A percentile compares a stretch with the other conserved stretches of the same genome.
These are phyloP conservation scores for Toxotes lorentzi DNA, from an alignment of 2,797 vertebrate species.

Conservation along the genomic window DNA sequence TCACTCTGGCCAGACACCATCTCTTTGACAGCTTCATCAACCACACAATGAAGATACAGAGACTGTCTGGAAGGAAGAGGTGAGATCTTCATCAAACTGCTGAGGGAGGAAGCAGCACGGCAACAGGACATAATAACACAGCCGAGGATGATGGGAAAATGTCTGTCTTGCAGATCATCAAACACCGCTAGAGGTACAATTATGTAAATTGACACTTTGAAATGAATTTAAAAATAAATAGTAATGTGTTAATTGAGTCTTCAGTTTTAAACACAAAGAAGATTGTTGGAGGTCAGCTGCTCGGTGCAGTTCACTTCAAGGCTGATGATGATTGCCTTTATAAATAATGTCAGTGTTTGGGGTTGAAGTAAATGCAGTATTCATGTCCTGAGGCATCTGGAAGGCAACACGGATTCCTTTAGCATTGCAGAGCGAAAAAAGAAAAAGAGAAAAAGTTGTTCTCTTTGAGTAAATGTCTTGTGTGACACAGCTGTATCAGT, in stretches of 20 bases:
- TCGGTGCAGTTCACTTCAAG: constrained; percentile 59
- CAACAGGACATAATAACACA: constrained; percentile 20
- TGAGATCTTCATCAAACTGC: constrained; percentile 46
- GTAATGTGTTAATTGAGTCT: constrained; percentile 21
- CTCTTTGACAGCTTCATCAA: constrained; percentile 70
- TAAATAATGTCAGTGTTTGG: constrained; percentile 73
- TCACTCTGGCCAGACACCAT: constrained; percentile 57
- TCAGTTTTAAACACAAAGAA: constrained; percentile 35
- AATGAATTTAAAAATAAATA: constrained; percentile 1
- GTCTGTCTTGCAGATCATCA: constrained; percentile 21
- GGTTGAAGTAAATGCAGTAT: constrained; percentile 70
- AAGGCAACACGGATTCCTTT: constrained; percentile 53
- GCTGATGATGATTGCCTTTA: constrained; percentile 67
- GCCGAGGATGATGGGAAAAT: constrained; percentile 13
- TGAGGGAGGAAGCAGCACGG: constrained; percentile 1
- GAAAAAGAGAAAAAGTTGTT: constrained; percentile 21
- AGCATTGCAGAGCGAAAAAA: constrained; percentile 4
- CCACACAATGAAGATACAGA: constrained; percentile 50
- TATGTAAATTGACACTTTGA: constrained; percentile 9
- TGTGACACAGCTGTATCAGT: constrained; percentile 48
- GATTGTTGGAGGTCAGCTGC: constrained; percentile 63
- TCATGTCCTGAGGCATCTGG: constrained; percentile 59
- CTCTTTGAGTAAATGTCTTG: constrained; percentile 40
- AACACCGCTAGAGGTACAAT: constrained; percentile 9
- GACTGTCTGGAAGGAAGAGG: constrained; percentile 25